Base-by-base conservation (phyloP, 2,888 invertebrate genomes). In the Drosophila cognata region DNA sequence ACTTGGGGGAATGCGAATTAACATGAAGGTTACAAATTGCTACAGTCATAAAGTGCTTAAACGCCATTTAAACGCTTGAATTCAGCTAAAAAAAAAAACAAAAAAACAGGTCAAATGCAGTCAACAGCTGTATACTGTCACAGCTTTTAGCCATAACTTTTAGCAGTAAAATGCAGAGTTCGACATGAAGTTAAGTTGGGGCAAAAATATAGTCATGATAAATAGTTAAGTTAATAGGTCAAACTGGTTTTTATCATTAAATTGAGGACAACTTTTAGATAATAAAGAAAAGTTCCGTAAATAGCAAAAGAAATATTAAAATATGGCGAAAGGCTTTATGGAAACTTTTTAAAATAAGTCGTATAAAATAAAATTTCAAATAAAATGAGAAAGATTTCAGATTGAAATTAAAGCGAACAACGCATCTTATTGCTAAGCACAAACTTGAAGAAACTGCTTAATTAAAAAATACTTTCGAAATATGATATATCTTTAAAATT, bases 1-100 rank as follows among this genome's bases (percentile, higher is more conserved):
- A 87, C 74, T 82, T 75, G 59, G 61, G 38, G 67, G 67, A 59
- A 67, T 67, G 73, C 73, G 82, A 74, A 82, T 83, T 85, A 73
- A 88, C 83, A 81, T 79, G 84, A 88, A 89, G 89, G 82, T 89
- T 81, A 85, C 85, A 87, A 89, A 85, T 84, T 84, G 84, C 69
- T 64, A 57, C 63, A 53, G 64, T 63, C 77, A 86, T 86, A 76
- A 85, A 86, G 68, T 80, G 82, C 57, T 68, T 85, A 87, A 91
- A 88, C 74, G 85, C 72, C 75, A 79, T 82, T 85, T 84, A 84
- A 90, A 74, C 82, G 75, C 75, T 79, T 77, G 73, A 84, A 77
- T 78, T 76, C 67, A 62, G 65, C 51, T 48, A 4, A 41, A 51
- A 59, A 77, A 11, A 36, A 28, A 57, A 75, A n/a, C n/a, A n/a